These are phyloP conservation scores for Probaryconus sp. DNA, from an alignment of 1,140 invertebrate species.

Conservation along the genomic window DNA sequence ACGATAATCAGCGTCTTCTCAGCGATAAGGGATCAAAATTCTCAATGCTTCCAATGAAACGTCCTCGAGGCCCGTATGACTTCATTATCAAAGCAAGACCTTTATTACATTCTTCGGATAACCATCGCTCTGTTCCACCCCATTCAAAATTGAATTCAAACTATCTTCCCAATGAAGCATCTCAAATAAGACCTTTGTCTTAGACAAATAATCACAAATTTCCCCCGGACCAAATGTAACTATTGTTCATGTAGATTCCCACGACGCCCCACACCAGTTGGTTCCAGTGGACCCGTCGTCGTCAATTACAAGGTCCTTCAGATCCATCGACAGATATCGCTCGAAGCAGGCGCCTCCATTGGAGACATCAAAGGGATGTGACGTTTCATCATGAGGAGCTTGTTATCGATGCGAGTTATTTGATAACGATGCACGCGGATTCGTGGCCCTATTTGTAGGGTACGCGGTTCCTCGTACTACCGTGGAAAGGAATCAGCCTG, in stretches of 20 bases:
- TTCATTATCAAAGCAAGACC: too few relatives aligned
- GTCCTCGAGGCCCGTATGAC: too few relatives aligned
- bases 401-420: slow-evolving; percentile 53
- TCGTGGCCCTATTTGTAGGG: slow-evolving; percentile 9
- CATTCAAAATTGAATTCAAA: too few relatives aligned
- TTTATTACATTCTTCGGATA: too few relatives aligned
- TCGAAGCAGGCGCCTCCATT: slow-evolving; percentile 27
- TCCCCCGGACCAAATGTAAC: neutral
- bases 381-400: slow-evolving; percentile 39
- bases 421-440: slow-evolving; percentile 47
- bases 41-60: too few relatives aligned
- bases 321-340: slow-evolving; percentile 33
- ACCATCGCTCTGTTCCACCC: too few relatives aligned
- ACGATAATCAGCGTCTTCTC: too few relatives aligned
- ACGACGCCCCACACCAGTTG: slow-evolving; percentile 21
- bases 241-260: slow-evolving; percentile 43
- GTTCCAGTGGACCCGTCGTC: slow-evolving; percentile 18
- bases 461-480: too few relatives aligned
- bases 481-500: slow-evolving; percentile 22
- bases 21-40: too few relatives aligned
- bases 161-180: too few relatives aligned
- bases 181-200: slow-evolving; percentile 16
- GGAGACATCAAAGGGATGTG: slow-evolving; percentile 49
- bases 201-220: slow-evolving; percentile 23
- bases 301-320: slow-evolving; percentile 52